Conservation (phyloP, 1,140 invertebrate genomes). For the Triops longicaudatus region DNA sequence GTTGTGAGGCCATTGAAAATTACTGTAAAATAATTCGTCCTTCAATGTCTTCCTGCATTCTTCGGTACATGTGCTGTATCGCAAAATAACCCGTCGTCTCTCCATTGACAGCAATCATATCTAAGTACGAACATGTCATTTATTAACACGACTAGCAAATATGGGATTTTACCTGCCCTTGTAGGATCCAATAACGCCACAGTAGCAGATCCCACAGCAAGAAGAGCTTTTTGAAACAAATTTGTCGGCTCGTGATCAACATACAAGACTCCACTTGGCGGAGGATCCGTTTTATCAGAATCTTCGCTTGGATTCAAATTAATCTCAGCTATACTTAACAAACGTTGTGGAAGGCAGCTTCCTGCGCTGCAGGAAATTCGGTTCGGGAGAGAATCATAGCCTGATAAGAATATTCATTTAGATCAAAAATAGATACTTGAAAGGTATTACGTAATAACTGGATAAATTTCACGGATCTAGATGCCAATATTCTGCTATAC, state of each 20-base stretch:
- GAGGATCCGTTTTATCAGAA: neutral
- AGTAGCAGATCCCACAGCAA: constrained; percentile 61
- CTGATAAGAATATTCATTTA: no score
- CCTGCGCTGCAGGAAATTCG: no score
- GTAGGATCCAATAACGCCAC: constrained; percentile 36
- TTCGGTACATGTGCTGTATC: constrained; percentile 53
- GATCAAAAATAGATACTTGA: no score
- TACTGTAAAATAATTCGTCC: constrained; percentile 57
- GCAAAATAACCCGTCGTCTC: constrained; percentile 73
- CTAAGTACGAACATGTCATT: constrained; percentile 40
- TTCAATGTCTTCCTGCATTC: constrained; percentile 53
- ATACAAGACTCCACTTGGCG: constrained; percentile 9
- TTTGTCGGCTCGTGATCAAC: constrained; percentile 57
- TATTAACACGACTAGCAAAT: neutral
- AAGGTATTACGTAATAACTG: no score
- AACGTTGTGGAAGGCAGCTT: no score
- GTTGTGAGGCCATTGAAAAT: constrained; percentile 19
- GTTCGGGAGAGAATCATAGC: no score
- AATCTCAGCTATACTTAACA: no score
- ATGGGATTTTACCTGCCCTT: constrained; percentile 35
- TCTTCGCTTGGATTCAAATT: neutral
- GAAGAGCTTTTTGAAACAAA: constrained; percentile 59
- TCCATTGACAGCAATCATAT: constrained; percentile 89
- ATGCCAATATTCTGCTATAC: no score
- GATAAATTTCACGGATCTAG: no score